Evolutionary conservation across 2,888 invertebrate species (phyloP), one percentile per base, ranked within the genome.

Genomic region (Atrina japonica): DNA sequence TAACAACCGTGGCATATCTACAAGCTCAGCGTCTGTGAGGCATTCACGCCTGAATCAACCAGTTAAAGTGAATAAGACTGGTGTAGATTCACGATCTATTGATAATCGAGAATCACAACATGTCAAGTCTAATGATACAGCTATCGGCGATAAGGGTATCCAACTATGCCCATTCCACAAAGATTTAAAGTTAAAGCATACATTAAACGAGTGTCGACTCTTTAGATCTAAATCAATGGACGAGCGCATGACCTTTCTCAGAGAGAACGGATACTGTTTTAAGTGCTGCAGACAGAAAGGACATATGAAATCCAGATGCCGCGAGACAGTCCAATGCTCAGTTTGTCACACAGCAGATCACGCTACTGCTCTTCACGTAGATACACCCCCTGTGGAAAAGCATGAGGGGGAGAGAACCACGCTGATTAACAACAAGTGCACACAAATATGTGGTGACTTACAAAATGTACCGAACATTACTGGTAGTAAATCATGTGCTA

Each of bases 121-220:
- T 21, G 16, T 14, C 21, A 45, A 1, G 25, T 29, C 3, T 47
- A 43, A n/a, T 7, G 14, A 68, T 16, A 53, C 16, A 18, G 18
- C 47, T n/a, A 2, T 18, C 23, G 1, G 11, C 27, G 21, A 41
- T 27, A 41, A 35, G 41, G 47, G 14, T 16, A 49, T 23, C 49
- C 49, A n/a, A 49, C 11, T 27, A 35, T 73, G 73, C 35, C 73
- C 73, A n/a, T 30, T 69, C 1, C 73, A 69, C 41, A 52, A 59
- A 6, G 50, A 53, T 9, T n/a, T n/a, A 35, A 21, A 21, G 6
- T 16, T 40, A 21, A 59, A 53, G 16, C 47, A 70, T n/a, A 23
- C 21, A 7, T 21, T 69, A 1, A 69, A 69, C 41, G 40, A 41
- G 11, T 56, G 69, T 58, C 47, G 63, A n/a, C 25, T 25, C 6